Evolutionary conservation across 2,888 invertebrate species (phyloP).

Genomic region (Linnaemya vulpina): DNA sequence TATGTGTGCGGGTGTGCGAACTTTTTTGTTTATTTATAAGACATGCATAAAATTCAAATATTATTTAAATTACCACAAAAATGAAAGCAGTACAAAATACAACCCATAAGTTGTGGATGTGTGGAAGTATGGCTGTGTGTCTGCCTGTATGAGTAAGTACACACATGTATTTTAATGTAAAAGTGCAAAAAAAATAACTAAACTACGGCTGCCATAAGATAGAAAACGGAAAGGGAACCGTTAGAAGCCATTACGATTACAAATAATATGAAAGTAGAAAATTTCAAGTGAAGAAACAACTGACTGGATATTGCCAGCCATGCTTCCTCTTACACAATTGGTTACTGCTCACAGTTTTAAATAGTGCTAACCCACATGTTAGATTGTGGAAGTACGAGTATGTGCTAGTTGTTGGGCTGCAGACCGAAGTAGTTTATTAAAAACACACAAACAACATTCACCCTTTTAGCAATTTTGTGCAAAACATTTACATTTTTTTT

Average conservation of each 20-base stretch:
- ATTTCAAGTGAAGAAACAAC: conserved; percentile 49
- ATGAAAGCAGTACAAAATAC: conserved; percentile 44
- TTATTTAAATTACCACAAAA: conserved; percentile 61
- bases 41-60: conserved; percentile 60
- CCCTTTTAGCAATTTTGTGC: conserved; percentile 2
- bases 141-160: not conserved
- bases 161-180: conserved; percentile 7
- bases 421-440: conserved; percentile 44
- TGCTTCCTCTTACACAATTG: not conserved
- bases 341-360: not conserved
- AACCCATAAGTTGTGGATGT: conserved; percentile 8
- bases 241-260: conserved; percentile 57
- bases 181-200: conserved; percentile 2
- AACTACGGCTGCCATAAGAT: conserved; percentile 16
- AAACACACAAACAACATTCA: conserved; percentile 30
- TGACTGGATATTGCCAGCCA: conserved; percentile 38
- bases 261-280: conserved; percentile 52
- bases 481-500: not conserved
- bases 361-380: not conserved
- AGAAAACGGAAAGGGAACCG: conserved; percentile 41
- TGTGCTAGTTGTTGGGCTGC: not conserved
- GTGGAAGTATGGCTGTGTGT: not conserved
- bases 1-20: not conserved
- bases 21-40: conserved; percentile 44
- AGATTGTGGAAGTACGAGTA: not conserved